These are phyloP conservation scores for Saccostrea cuccullata DNA, from an alignment of 1,140 invertebrate genomes.

Conservation along the genomic window DNA sequence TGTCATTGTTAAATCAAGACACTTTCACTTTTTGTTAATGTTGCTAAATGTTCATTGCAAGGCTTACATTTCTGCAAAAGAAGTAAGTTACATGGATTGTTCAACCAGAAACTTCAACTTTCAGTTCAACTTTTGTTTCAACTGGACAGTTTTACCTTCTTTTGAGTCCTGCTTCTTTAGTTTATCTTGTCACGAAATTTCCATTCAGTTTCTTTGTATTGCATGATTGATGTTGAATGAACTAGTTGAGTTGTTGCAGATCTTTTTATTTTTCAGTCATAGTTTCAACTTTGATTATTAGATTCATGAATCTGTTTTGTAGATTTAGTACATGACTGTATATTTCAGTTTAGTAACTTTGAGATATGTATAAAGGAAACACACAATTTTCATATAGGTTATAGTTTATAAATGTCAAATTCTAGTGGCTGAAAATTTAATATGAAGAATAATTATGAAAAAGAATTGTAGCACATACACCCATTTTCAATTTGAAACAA, in stretches of 20 bases:
- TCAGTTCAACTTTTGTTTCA: conserved; percentile 24
- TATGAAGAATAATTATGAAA: too few species aligned
- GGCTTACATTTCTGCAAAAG: conserved; percentile 32
- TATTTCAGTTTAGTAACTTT: background rate
- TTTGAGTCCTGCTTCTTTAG: background rate
- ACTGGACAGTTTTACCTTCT: background rate
- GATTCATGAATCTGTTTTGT: background rate
- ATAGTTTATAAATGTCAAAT: too few species aligned
- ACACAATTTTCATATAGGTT: too few species aligned
- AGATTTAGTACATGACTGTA: background rate
- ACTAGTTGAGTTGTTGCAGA: background rate
- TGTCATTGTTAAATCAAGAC: too few species aligned
- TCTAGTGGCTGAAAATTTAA: too few species aligned
- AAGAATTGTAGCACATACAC: too few species aligned
- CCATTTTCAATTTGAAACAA: background rate
- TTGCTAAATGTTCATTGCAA: conserved; percentile 2
- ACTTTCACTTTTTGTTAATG: background rate
- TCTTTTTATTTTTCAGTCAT: background rate
- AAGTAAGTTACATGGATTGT: conserved; percentile 19
- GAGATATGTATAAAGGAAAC: background rate
- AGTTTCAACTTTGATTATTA: background rate
- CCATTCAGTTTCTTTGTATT: background rate
- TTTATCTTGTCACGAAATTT: background rate
- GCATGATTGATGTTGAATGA: conserved; percentile 22
- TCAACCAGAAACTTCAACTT: conserved; percentile 13